Base-by-base conservation (phyloP, 2,888 invertebrate genomes). In the Heliconius hortense region DNA sequence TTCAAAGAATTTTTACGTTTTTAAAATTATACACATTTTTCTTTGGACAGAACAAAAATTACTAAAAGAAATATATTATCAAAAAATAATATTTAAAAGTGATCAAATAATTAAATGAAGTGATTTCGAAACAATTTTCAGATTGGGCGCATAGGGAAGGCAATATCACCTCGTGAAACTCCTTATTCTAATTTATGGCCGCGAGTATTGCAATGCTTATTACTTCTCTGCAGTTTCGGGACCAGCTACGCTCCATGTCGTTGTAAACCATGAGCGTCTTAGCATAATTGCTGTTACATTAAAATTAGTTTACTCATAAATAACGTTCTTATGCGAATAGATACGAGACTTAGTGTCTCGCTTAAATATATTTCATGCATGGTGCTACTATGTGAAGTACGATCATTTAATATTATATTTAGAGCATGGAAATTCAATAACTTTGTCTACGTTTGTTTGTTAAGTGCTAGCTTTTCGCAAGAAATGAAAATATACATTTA, bases 201-300 rank as follows among this genome's bases (percentile, higher is more conserved):
- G 82, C 82, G 85, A 89, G 91, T 90, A 91, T 92, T 92, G 92
- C 93, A 90, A 87, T 90, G 90, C 89, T 92, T 92, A 92, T 91
- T 92, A 92, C 92, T 90, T 88, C 88, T 89, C 84, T 92, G 91
- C 92, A 92, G 92, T 91, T 91, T 90, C 90, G 88, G 88, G 84
- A 84, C 85, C 88, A 89, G 90, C 89, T 88, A 90, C 89, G 89
- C 90, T 90, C 90, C 90, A 91, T 90, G 89, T 90, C 87, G 90
- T 89, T 89, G 91, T 91, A 91, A 91, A 90, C 91, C 91, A 90
- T 89, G 88, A 89, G 88, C 88, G 89, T 87, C 92, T 92, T 91
- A 90, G 89, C 90, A 90, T 93, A 93, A 93, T 93, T 93, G 90
- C 90, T 90, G 87, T 88, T 85, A 89, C 90, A 89, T 92, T 91